Conservation (phyloP, 2,113 vertebrate species). For the Lichenostomus cassidix region DNA sequence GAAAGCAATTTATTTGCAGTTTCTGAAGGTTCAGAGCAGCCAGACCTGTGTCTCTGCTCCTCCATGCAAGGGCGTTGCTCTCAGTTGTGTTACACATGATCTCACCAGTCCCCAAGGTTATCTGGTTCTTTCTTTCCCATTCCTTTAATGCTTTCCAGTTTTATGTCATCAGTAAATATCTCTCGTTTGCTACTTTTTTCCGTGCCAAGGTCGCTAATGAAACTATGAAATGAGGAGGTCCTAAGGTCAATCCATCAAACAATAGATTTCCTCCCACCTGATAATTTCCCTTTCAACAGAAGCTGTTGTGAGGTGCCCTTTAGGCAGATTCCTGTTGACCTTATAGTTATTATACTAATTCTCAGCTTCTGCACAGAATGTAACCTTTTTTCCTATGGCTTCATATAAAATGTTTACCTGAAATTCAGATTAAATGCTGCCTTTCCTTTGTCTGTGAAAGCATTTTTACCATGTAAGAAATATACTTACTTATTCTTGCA, state of each 20-base stretch:
- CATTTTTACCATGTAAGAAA: not conserved
- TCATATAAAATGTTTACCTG: not conserved
- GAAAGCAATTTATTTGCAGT: not conserved
- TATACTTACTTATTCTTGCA: not conserved
- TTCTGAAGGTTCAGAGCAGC: not conserved
- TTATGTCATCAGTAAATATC: slow-evolving; percentile 6
- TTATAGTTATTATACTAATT: not conserved
- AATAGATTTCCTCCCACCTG: slow-evolving; percentile 33
- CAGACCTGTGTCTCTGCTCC: not conserved
- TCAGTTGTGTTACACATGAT: not conserved
- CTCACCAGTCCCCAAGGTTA: not conserved
- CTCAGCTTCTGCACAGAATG: not conserved
- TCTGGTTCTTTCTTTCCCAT: not conserved
- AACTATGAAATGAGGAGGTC: not conserved
- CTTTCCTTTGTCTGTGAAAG: not conserved
- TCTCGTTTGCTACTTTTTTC: slow-evolving; percentile 30
- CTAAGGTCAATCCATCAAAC: not conserved
- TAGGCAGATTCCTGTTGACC: not conserved
- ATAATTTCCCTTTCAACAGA: slow-evolving; percentile 22
- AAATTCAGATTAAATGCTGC: not conserved
- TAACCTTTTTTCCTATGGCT: not conserved
- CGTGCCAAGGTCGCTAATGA: not conserved
- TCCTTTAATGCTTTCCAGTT: slow-evolving; percentile 21
- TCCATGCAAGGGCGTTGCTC: not conserved
- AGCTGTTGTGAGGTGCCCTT: not conserved